Evolutionary conservation across 2,797 vertebrate genomes (phyloP), one percentile per base, ranked within the genome.

Genomic region (Danionella dracula): DNA sequence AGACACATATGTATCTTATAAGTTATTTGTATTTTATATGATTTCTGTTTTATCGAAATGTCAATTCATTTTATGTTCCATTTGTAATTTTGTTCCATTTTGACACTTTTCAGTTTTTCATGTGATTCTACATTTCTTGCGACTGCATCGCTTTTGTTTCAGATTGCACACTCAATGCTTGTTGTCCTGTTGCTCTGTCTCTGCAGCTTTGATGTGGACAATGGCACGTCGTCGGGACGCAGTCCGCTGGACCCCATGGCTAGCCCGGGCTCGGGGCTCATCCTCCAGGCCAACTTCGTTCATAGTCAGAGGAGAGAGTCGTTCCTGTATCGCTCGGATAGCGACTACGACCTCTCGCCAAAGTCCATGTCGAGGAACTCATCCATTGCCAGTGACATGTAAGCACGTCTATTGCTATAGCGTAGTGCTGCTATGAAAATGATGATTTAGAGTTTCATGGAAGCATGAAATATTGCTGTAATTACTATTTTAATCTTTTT

Each of bases 331-430:
- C 92, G 95, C 63, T 99, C 97, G 0, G 96, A 98, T 88, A 98
- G 95, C 0, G 96, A 99, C 84, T 99, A 98, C 82, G 96, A 99
- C 84, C 93, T 99, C 70, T 99, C 97, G 40, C 95, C 97, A 71
- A 99, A 98, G 84, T 98, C 97, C 49, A 97, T 99, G 94, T 99
- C 96, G 74, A 89, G 97, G 70, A 99, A 99, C 88, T 99, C 97
- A 88, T 99, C 97, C 83, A 98, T 99, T 68, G 97, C 97, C 81
- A 98, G 95, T 84, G 97, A 99, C 82, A 97, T 98, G 97, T 99
- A 81, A 99, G 97, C 85, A 15, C 49, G 20, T 51, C 19, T 38
- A 23, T 40, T 13, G 6, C 2, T 42, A n/a, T n/a, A n/a, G n/a
- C 23, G 23, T 27, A 27, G 6, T 6, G 23, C 27, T 41, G 10